These are phyloP conservation scores for Carapus acus DNA, from an alignment of 2,797 vertebrate genomes.

Conservation along the genomic window DNA sequence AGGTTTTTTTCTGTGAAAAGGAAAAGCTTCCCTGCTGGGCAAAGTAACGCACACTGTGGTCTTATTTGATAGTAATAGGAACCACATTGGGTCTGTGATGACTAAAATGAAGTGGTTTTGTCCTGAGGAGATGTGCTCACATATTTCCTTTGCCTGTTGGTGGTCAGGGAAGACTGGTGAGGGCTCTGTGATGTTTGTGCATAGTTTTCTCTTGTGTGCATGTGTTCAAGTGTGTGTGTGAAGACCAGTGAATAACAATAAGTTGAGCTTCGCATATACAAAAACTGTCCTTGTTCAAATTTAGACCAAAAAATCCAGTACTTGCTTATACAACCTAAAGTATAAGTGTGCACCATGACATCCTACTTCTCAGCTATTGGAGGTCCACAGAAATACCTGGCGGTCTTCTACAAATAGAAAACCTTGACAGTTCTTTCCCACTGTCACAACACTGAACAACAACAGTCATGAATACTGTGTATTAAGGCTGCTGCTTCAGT, in stretches of 20 bases:
- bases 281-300: conserved; percentile 1
- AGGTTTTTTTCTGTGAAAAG: conserved; percentile 24
- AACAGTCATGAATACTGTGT: conserved; percentile 39
- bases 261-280: not conserved
- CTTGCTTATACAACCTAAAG: no score
- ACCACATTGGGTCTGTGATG: conserved; percentile 52
- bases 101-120: conserved; percentile 45
- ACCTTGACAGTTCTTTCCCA: conserved; percentile 7
- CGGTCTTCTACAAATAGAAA: conserved; percentile 20
- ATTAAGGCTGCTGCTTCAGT: conserved; percentile 58
- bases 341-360: no score
- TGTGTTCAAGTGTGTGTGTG: no score
- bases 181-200: conserved; percentile 25
- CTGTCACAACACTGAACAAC: conserved; percentile 23
- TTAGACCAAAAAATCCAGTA: conserved; percentile 1
- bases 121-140: conserved; percentile 35
- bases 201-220: conserved; percentile 3
- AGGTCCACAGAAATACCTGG: conserved; percentile 13
- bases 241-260: not conserved
- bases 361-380: no score
- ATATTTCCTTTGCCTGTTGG: conserved; percentile 47
- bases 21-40: conserved; percentile 37
- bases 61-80: conserved; percentile 59
- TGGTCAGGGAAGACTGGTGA: conserved; percentile 37
- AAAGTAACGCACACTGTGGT: conserved; percentile 54